Conservation (phyloP, 1,140 invertebrate species). For the Drosophila saltans region DNA sequence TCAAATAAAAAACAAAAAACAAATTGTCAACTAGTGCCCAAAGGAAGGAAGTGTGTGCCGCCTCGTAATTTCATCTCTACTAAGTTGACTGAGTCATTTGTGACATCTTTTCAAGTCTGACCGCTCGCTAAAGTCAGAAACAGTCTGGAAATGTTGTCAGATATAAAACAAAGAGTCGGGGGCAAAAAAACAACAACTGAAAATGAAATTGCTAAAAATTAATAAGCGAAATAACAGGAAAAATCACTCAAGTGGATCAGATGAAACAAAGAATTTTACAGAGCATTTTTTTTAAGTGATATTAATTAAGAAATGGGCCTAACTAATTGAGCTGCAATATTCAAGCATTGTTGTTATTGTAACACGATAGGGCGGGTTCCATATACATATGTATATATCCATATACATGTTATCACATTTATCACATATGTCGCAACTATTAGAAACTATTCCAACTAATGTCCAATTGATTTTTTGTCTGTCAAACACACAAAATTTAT, state of each 20-base stretch:
- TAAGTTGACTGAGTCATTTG: background rate
- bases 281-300: background rate
- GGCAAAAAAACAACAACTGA: background rate
- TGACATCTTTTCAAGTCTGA: constrained; percentile 6
- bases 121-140: background rate
- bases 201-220: constrained; percentile 12
- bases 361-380: background rate
- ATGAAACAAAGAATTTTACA: constrained; percentile 9
- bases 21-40: background rate
- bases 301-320: constrained; percentile 7
- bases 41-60: constrained; percentile 4
- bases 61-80: background rate
- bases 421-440: background rate
- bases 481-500: background rate
- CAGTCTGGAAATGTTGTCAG: background rate
- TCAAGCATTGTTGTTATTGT: background rate
- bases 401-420: background rate
- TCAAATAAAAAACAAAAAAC: background rate
- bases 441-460: constrained; percentile 2
- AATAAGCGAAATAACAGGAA: constrained; percentile 10
- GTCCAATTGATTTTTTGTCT: constrained; percentile 2
- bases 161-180: background rate
- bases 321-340: background rate
- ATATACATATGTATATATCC: too few relatives aligned
- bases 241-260: constrained; percentile 8